phyloP scores from a whole-genome alignment of 2,113 vertebrate species.

The Bungarus multicinctus region DNA sequence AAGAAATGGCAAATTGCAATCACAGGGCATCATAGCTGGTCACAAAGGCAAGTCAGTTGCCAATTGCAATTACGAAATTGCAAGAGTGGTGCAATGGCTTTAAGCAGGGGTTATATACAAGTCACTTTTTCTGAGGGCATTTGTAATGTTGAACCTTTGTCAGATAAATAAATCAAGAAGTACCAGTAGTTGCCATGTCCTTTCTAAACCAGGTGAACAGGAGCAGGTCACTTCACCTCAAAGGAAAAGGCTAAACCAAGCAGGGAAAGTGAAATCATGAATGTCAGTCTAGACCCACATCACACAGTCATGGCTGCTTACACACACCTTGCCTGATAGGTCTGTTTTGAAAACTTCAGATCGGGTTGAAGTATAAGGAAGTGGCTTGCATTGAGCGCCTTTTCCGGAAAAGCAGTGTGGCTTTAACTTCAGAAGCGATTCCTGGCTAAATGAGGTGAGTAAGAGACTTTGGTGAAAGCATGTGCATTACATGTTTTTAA shows the following conservation, averaged over 20 bases:
- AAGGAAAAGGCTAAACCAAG: not conserved
- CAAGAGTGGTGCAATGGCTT: not conserved
- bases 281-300: not conserved
- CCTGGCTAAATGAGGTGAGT: not conserved
- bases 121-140: not conserved
- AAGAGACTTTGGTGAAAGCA: not conserved
- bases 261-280: not conserved
- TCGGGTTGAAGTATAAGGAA: not conserved
- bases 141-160: not conserved
- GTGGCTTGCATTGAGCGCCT: not conserved
- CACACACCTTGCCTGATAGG: not conserved
- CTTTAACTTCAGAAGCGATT: not conserved
- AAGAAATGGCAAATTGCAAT: not conserved
- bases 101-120: not conserved
- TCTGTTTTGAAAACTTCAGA: not conserved
- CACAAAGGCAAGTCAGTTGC: not conserved
- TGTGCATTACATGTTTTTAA: not conserved
- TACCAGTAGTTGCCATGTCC: not conserved
- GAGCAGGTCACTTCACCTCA: not conserved
- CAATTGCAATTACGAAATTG: not conserved
- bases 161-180: not conserved
- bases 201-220: not conserved
- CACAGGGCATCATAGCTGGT: no score
- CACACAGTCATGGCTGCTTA: not conserved
- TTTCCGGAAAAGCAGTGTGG: not conserved